Base-by-base conservation (phyloP, 2,888 invertebrate species). In the Nineta flava region DNA sequence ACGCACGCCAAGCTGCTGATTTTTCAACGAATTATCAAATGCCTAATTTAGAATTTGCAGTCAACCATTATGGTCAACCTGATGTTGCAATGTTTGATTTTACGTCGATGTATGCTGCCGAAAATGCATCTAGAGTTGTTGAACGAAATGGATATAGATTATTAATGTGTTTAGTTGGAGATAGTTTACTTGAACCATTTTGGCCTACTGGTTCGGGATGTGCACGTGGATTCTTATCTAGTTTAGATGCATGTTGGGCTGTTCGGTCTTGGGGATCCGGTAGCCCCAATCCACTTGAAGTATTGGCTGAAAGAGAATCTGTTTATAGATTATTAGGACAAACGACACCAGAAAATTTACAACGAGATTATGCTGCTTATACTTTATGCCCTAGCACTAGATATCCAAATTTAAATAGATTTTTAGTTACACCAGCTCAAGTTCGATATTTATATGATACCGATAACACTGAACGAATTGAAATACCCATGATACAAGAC, bases 201-300 rank as follows among this genome's bases (percentile, higher is more conserved):
- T 99, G 99, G 97, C 99, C 97, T 5, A 96, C 95, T 1, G 99
- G 99, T 0, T 95, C 95, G 3, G 99, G 99, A 1, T 95, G 95
- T 70, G 97, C 96, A 0, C 77, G 97, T 50, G 97, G 97, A 12
- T 97, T 97, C 66, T 75, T 99, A 2, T 92, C 94, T 16, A 90
- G 92, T 3, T 77, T 97, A 67, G 97, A 99, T 71, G 87, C 95
- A 0, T 92, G 91, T 12, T 99, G 97, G 93, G 88, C 92, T 54
- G 82, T 96, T 51, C 79, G 87, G 56, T 73, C 84, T 51, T 94
- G 91, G 87, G 81, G 83, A 0, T 71, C 74, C 42, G 77, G 77
- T 1, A 64, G 71, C 49, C 67, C 73, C 5, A 85, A 87, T 53
- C 82, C 91, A 0, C 70, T 94, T 13, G 83, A 86, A 59, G 87